A percentile compares a stretch with the other conserved stretches of the same genome.
These are phyloP conservation scores for Cariama cristata DNA, from an alignment of 2,113 vertebrate genomes.

Conservation along the genomic window DNA sequence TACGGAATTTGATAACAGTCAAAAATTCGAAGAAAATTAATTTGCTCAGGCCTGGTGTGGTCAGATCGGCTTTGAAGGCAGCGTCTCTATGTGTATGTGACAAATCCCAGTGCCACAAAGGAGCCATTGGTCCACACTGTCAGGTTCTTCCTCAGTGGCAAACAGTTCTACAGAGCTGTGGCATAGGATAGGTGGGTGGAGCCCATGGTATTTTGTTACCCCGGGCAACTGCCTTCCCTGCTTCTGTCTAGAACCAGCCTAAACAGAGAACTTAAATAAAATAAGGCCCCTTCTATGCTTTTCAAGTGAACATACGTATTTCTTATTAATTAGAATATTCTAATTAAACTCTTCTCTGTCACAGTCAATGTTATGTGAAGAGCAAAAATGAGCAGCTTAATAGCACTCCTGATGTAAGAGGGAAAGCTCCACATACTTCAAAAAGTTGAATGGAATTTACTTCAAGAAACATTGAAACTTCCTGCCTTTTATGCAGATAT, in stretches of 20 bases:
- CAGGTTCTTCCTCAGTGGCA: not conserved
- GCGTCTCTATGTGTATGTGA: not conserved
- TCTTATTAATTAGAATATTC: not conserved
- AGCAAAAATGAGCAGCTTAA: not conserved
- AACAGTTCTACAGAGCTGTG: not conserved
- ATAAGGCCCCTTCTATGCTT: not conserved
- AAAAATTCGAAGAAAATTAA: not conserved
- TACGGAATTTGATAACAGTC: not conserved
- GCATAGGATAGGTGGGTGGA: not conserved
- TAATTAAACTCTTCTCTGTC: not conserved
- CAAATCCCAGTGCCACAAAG: not conserved
- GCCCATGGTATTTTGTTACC: not conserved
- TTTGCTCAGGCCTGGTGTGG: not conserved
- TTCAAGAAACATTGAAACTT: not conserved
- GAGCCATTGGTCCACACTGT: not conserved
- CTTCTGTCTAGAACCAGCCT: not conserved
- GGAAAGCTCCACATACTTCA: not conserved
- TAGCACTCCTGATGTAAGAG: not conserved
- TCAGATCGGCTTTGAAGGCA: not conserved
- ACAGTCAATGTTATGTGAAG: not conserved
- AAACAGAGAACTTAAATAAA: not conserved
- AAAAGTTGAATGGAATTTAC: not conserved
- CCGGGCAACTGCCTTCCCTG: not conserved
- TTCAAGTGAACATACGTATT: not conserved
- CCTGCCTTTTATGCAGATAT: not conserved